Percentiles rank a stretch among this genome's conserved stretches.
Conservation (phyloP, 2,113 vertebrate genomes). For the Eublepharis macularius region DNA sequence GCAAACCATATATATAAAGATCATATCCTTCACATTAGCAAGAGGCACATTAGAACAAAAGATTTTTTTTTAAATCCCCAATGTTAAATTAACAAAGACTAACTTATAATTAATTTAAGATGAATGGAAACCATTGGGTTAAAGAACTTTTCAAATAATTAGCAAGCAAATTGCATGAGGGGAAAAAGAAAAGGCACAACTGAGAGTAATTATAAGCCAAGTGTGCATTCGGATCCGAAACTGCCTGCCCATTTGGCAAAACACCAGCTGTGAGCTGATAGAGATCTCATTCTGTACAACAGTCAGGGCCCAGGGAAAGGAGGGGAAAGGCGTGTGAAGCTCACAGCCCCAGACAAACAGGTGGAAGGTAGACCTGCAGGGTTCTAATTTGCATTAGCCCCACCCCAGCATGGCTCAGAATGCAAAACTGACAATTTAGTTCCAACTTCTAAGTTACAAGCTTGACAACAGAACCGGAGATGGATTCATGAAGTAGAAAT, state of each 20-base stretch:
- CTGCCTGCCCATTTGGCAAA: constrained; percentile 45
- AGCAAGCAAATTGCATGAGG: constrained; percentile 58
- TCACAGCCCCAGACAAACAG: background rate
- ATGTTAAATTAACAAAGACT: constrained; percentile 51
- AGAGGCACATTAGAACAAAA: constrained; percentile 23
- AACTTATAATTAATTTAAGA: constrained; percentile 69
- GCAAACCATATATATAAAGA: background rate
- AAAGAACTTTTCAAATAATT: constrained; percentile 56
- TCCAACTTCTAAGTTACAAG: background rate
- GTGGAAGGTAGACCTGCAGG: background rate
- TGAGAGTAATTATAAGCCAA: constrained; percentile 62
- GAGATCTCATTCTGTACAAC: background rate
- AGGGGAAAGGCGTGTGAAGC: background rate
- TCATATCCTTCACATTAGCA: background rate
- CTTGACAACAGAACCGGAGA: background rate
- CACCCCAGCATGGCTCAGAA: background rate
- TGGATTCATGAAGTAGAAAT: background rate
- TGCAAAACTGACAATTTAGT: background rate
- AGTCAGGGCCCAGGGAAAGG: background rate
- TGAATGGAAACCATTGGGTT: constrained; percentile 55
- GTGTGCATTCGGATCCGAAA: constrained; percentile 46
- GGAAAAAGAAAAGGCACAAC: constrained; percentile 30
- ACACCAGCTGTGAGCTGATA: constrained; percentile 38
- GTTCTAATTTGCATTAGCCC: background rate
- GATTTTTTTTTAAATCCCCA: background rate